Percentiles rank a stretch among this genome's conserved stretches.
Conservation (phyloP, 2,888 invertebrate genomes). For the Agriopis aurantiaria region DNA sequence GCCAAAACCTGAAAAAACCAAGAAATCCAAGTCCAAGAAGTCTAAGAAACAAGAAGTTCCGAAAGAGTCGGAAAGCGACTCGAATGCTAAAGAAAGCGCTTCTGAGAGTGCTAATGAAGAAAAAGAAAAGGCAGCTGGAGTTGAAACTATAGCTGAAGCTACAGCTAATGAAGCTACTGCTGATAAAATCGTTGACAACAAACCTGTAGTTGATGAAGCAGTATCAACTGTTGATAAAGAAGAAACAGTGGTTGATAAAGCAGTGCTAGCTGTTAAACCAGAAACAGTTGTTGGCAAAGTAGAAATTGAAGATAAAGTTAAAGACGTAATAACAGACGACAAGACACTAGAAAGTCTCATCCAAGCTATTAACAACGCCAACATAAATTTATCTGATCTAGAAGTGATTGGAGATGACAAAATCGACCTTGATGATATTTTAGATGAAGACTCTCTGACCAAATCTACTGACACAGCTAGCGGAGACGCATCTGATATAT, state of each 20-base stretch:
- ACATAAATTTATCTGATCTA: conserved; percentile 68
- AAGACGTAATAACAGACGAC: conserved; percentile 50
- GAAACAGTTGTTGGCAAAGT: conserved; percentile 2
- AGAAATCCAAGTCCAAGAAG: conserved; percentile 78
- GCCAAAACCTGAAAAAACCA: conserved; percentile 71
- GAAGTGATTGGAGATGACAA: conserved; percentile 62
- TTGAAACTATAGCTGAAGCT: conserved; percentile 4
- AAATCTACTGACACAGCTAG: conserved; percentile 36
- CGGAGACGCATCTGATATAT: conserved; percentile 32
- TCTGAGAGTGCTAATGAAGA: conserved; percentile 29
- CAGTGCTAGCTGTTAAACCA: no score
- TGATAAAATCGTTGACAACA: neutral
- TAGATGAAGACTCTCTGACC: conserved; percentile 39
- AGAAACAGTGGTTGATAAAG: conserved; percentile 5
- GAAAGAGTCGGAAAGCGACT: conserved; percentile 53
- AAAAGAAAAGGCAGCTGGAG: conserved; percentile 17
- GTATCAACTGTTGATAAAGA: conserved; percentile 6
- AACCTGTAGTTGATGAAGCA: neutral
- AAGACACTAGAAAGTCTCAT: conserved; percentile 71
- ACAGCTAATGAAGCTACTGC: conserved; percentile 8
- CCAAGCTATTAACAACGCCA: conserved; percentile 71
- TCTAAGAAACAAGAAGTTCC: conserved; percentile 50
- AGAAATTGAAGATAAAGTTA: conserved; percentile 47
- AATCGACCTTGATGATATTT: conserved; percentile 50
- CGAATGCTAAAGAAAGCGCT: conserved; percentile 34